Conservation (phyloP, 2,797 vertebrate genomes). For the Gallirallus australis region DNA sequence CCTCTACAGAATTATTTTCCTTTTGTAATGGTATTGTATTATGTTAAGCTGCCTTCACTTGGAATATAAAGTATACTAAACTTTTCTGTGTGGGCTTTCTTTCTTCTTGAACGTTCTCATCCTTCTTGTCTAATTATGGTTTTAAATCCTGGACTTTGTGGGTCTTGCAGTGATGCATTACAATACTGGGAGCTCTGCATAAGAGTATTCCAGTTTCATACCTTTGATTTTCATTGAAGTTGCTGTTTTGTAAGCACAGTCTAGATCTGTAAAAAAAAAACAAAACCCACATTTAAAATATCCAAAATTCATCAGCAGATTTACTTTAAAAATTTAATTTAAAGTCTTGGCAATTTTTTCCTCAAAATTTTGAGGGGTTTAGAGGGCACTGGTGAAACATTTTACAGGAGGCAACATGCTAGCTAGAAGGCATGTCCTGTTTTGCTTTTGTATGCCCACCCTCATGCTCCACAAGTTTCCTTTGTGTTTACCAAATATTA, state of each 20-base stretch:
- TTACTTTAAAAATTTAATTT: neutral
- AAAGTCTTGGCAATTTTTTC: neutral
- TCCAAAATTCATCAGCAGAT: neutral
- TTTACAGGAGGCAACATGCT: neutral
- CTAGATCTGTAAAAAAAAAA: neutral
- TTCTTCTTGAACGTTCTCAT: neutral
- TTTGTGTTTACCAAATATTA: neutral
- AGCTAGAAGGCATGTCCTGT: neutral
- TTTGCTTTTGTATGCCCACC: neutral
- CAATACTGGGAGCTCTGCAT: neutral
- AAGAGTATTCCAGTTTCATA: neutral
- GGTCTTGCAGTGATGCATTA: neutral
- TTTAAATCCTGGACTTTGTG: neutral
- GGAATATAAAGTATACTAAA: neutral
- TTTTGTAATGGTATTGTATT: neutral
- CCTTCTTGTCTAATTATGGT: neutral
- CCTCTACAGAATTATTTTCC: neutral
- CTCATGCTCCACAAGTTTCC: neutral
- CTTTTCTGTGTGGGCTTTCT: neutral
- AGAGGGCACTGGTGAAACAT: neutral
- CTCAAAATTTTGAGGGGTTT: neutral
- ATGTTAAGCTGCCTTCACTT: neutral
- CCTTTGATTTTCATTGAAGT: neutral
- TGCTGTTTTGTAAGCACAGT: neutral
- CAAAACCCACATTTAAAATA: neutral